A percentile compares a stretch with the other conserved stretches of the same genome.
phyloP scores from a whole-genome alignment of 1,140 invertebrate species.

The Sminthurides bifidus region DNA sequence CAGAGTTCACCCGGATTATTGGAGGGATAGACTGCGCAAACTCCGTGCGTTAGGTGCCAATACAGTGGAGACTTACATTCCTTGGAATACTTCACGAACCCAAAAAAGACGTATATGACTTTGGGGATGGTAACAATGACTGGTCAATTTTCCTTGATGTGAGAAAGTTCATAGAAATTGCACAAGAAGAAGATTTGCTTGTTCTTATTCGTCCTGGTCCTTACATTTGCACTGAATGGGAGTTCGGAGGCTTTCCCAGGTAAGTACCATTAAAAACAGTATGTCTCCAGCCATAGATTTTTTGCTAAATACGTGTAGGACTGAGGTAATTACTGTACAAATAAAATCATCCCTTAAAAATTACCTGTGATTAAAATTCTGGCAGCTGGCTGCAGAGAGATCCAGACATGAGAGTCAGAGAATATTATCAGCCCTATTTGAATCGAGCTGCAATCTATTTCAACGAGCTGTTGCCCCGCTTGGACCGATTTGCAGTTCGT shows the following conservation, averaged over 20 bases:
- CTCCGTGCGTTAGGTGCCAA: constrained; percentile 43
- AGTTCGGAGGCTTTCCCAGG: constrained; percentile 38
- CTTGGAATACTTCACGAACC: constrained; percentile 28
- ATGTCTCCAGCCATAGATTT: neutral
- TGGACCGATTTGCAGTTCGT: constrained; percentile 43
- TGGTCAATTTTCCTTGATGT: constrained; percentile 30
- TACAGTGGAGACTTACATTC: constrained; percentile 32
- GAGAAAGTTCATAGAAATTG: constrained; percentile 33
- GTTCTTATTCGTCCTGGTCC: constrained; percentile 37
- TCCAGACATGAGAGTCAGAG: constrained; percentile 42
- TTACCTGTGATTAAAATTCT: neutral
- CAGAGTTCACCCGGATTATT: constrained; percentile 41
- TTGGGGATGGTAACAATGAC: constrained; percentile 30
- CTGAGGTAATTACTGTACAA: neutral
- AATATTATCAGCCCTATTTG: constrained; percentile 40
- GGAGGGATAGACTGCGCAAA: constrained; percentile 43
- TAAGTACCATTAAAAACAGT: constrained; percentile 4
- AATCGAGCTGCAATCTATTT: constrained; percentile 41
- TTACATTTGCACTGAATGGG: constrained; percentile 48
- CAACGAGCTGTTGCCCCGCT: constrained; percentile 38
- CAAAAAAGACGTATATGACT: constrained; percentile 22
- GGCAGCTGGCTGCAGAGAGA: constrained; percentile 40
- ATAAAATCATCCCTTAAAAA: neutral
- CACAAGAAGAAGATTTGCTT: constrained; percentile 37
- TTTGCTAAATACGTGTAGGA: neutral